Evolutionary conservation across 2,113 vertebrate species (phyloP).

Genomic region (Elephantulus edwardii): DNA sequence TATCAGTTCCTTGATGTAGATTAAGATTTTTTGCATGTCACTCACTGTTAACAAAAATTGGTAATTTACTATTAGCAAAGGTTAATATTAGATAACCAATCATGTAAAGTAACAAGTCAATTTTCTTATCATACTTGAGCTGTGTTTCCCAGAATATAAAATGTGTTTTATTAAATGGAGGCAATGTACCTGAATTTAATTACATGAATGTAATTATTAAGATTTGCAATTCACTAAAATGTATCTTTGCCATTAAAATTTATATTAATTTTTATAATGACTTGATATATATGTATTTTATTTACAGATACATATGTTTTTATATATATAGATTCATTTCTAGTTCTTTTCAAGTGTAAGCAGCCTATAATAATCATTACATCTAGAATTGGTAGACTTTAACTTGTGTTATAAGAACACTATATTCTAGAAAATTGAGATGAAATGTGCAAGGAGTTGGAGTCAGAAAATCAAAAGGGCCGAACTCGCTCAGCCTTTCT

Average conservation of each 20-base stretch:
- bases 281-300: neutral
- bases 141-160: conserved; percentile 23
- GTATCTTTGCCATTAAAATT: neutral
- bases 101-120: neutral
- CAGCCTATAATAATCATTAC: neutral
- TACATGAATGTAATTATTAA: neutral
- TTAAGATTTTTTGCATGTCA: neutral
- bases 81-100: conserved; percentile 18
- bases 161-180: too few relatives aligned
- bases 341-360: conserved; percentile 8
- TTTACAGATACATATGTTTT: neutral
- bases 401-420: neutral
- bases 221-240: neutral
- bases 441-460: too few relatives aligned
- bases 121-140: neutral
- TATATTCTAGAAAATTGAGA: neutral
- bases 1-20: neutral
- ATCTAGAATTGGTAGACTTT: neutral
- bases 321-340: neutral
- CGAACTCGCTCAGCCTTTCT: too few relatives aligned
- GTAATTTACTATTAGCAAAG: neutral
- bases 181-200: too few relatives aligned
- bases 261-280: neutral
- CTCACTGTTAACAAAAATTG: conserved; percentile 20
- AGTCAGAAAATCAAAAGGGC: too few relatives aligned